Base-by-base conservation (phyloP, 35 echinoderm and acorn worm species). In the Holothuria glaberrima region DNA sequence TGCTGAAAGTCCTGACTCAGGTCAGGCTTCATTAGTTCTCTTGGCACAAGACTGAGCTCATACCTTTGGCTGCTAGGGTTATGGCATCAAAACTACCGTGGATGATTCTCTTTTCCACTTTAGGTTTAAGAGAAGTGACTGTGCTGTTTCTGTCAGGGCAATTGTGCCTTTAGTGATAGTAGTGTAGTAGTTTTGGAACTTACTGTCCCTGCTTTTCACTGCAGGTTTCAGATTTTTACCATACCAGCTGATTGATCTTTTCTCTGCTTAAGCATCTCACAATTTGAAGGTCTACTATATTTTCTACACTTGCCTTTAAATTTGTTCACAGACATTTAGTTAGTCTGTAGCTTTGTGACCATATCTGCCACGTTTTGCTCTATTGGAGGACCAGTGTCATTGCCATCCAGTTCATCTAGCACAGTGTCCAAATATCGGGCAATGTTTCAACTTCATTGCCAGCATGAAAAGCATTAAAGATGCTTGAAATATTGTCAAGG, bases 101-200 rank as follows among this genome's bases (percentile, higher is more conserved):
- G 21, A 3, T 66, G 7, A 66, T 66, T 16, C 63, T 16, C 63
- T 25, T 66, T 16, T 66, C 63, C 63, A 66, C 63, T 16, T 66
- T 66, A 16, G 63, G 63, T 9, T 19, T 66, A 19, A 9, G 10
- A 66, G 63, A 66, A 21, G 63, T 19, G 21, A 22, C 28, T 66
- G 12, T 16, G 0, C 63, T 29, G 63, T 66, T 19, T 66, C 63
- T 17, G 1, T 9, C 0, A 86, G 34, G 38, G 82, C 50, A 60
- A 62, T 86, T 61, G 64, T 86, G 17, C 82, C 82, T 86, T 86
- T 86, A 22, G 34, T 86, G 6, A 86, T 0, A 26, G 60, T 30
- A 61, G 60, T 26, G 27, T 65, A 57, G 35, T 18, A 38, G n/a
- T 75, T 75, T 45, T 75, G 28, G 30, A 75, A 75, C 36, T 75